phyloP scores from a whole-genome alignment of 2,797 vertebrate genomes.

The Cyprinella venusta region DNA sequence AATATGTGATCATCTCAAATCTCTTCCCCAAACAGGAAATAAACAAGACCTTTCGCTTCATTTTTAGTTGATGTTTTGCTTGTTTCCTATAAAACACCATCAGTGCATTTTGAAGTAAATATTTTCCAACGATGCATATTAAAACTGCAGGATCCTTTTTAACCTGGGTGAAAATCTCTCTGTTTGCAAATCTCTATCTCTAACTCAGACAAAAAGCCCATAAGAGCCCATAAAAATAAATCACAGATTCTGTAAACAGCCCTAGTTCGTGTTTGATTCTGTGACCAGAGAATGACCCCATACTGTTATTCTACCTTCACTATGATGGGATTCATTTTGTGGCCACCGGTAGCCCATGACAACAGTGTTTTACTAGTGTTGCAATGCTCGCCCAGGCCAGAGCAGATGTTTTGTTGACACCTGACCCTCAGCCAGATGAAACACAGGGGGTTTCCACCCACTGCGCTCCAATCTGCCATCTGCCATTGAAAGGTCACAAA shows the following conservation, averaged over 20 bases:
- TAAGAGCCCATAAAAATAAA: conserved; percentile 73
- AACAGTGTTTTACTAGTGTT: conserved; percentile 75
- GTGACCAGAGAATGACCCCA: conserved; percentile 67
- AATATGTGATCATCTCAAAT: neutral
- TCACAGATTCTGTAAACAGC: conserved; percentile 77
- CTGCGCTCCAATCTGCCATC: conserved; percentile 85
- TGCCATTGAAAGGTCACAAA: conserved; percentile 80
- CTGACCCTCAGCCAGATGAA: conserved; percentile 86
- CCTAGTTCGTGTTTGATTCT: conserved; percentile 67
- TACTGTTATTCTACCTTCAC: conserved; percentile 68
- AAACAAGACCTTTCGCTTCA: neutral
- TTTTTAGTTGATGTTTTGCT: neutral
- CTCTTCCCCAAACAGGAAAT: neutral
- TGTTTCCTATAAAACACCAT: neutral
- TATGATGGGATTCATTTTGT: conserved; percentile 63
- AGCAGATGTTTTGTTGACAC: conserved; percentile 93
- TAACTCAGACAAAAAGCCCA: conserved; percentile 61
- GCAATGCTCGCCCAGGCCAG: conserved; percentile 66
- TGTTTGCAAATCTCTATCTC: conserved; percentile 26
- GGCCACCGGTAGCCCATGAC: conserved; percentile 72
- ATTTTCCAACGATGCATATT: neutral
- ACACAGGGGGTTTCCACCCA: conserved; percentile 82
- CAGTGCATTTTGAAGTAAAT: neutral
- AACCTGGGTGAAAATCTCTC: neutral
- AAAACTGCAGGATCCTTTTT: neutral